These are phyloP conservation scores for Idaea dimidiata DNA, from an alignment of 2,888 invertebrate species.

Conservation along the genomic window DNA sequence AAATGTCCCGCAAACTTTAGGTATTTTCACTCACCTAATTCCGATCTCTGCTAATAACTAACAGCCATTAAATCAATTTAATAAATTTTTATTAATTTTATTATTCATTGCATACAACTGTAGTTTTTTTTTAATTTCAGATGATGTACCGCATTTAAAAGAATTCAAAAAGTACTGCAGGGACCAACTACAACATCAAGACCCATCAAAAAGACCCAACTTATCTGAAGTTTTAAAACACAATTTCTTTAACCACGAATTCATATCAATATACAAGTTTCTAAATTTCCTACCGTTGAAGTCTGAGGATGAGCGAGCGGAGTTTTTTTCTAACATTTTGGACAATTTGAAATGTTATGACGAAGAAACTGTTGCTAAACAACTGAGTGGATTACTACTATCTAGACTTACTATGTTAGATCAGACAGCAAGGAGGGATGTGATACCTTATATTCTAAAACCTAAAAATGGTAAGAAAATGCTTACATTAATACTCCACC, in stretches of 20 bases:
- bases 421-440: constrained; percentile 86
- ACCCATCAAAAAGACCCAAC: constrained; percentile 84
- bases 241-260: constrained; percentile 91
- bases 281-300: constrained; percentile 91
- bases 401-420: constrained; percentile 93
- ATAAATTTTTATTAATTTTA: no score
- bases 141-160: constrained; percentile 84
- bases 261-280: constrained; percentile 91
- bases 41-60: no score
- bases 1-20: no score
- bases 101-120: no score
- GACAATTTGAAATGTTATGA: constrained; percentile 86
- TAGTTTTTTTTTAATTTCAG: constrained; percentile 53
- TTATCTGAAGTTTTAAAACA: constrained; percentile 85
- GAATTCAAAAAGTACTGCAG: constrained; percentile 87
- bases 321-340: constrained; percentile 88
- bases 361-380: constrained; percentile 90
- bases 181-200: constrained; percentile 84
- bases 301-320: constrained; percentile 86
- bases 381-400: constrained; percentile 88
- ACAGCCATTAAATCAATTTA: no score
- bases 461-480: constrained; percentile 83
- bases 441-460: constrained; percentile 86
- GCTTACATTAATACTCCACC: no score
- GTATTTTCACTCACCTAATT: no score